phyloP scores from a whole-genome alignment of 2,888 invertebrate genomes.

The Lamellibrachia columna region DNA sequence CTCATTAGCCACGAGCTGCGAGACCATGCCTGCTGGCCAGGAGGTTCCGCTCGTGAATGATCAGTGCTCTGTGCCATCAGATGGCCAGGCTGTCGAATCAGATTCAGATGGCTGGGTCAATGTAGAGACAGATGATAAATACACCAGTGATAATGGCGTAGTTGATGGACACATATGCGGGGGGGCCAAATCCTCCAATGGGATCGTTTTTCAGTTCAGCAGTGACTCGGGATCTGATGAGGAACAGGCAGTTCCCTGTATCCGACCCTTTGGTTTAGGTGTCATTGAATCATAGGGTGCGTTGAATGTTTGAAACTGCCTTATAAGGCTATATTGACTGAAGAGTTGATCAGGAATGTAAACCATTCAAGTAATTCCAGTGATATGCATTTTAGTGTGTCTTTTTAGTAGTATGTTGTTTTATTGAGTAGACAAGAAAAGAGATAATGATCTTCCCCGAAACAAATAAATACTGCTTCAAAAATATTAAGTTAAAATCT shows the following conservation, averaged over 20 bases:
- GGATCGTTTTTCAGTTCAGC: background rate
- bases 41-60: background rate
- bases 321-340: background rate
- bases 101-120: background rate
- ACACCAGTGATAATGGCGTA: background rate
- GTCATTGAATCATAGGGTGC: background rate
- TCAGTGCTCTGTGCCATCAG: background rate
- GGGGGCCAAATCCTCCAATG: background rate
- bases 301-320: background rate
- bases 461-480: too few species aligned
- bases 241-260: background rate
- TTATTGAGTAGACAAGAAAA: too few species aligned
- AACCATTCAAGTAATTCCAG: background rate
- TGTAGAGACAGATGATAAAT: background rate
- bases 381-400: background rate
- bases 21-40: background rate
- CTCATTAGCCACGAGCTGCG: background rate
- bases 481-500: too few species aligned
- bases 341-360: background rate
- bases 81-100: background rate
- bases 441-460: too few species aligned
- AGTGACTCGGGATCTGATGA: slow-evolving; percentile 4
- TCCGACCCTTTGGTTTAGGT: background rate
- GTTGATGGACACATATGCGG: background rate
- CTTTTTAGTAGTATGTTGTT: background rate